These are phyloP conservation scores for Drosophila oshimai DNA, from an alignment of 1,140 invertebrate species.

Conservation along the genomic window DNA sequence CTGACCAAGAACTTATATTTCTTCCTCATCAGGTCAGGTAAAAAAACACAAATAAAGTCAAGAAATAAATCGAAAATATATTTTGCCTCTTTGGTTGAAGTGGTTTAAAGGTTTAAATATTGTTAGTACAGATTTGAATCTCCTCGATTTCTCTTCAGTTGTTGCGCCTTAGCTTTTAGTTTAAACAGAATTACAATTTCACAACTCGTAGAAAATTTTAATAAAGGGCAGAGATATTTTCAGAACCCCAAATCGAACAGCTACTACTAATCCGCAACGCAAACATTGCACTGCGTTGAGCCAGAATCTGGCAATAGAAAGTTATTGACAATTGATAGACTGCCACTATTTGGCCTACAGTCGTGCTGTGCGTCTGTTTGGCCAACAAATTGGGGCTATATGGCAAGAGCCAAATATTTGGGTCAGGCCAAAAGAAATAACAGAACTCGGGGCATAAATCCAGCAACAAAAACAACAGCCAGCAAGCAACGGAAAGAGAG, in stretches of 20 bases:
- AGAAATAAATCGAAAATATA: no score
- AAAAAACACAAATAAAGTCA: no score
- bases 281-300: slow-evolving; percentile 4
- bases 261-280: background rate
- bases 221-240: background rate
- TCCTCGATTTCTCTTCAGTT: no score
- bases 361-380: slow-evolving; percentile 39
- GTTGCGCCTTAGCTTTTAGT: background rate
- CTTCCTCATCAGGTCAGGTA: no score
- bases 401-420: slow-evolving; percentile 57
- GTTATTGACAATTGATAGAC: slow-evolving; percentile 46
- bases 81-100: no score
- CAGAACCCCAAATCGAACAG: background rate
- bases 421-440: slow-evolving; percentile 72
- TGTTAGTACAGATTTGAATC: no score
- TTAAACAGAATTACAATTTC: background rate
- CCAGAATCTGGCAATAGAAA: slow-evolving; percentile 32
- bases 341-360: slow-evolving; percentile 27
- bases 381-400: slow-evolving; percentile 53
- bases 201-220: background rate
- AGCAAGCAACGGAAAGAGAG: slow-evolving; percentile 6
- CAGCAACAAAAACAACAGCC: slow-evolving; percentile 4
- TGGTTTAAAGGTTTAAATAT: no score
- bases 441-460: slow-evolving; percentile 64
- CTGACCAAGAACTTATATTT: no score